Evolutionary conservation across 1,140 invertebrate genomes (phyloP).

Genomic region (Drosophila varians): DNA sequence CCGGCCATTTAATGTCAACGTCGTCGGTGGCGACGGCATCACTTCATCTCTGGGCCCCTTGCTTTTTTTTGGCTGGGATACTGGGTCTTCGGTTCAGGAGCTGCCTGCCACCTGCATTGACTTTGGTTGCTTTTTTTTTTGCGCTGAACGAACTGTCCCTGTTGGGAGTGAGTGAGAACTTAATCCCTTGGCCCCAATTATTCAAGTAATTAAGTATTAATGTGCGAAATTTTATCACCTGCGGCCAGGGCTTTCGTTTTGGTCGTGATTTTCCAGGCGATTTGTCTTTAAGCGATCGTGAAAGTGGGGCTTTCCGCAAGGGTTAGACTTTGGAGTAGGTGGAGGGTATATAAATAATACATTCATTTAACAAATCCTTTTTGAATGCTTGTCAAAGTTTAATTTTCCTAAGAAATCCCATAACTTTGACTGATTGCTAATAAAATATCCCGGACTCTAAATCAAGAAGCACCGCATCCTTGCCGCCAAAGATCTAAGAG

Average conservation of each 20-base stretch:
- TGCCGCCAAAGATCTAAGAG: conserved; percentile 35
- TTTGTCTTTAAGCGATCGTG: conserved; percentile 66
- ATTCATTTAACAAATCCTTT: too few species aligned
- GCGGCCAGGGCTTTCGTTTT: conserved; percentile 25
- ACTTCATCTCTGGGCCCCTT: conserved; percentile 51
- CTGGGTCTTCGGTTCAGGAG: conserved; percentile 16
- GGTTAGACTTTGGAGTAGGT: background rate
- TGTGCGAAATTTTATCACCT: conserved; percentile 81
- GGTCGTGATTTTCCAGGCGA: conserved; percentile 74
- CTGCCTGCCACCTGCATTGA: conserved; percentile 64
- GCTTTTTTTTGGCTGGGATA: conserved; percentile 31
- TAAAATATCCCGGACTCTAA: conserved; percentile 29
- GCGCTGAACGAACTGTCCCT: conserved; percentile 10
- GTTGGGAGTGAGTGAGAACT: conserved; percentile 61
- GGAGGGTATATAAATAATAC: background rate
- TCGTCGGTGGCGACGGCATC: conserved; percentile 79
- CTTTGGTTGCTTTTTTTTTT: conserved; percentile 15
- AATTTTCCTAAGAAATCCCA: background rate
- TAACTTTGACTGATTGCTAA: conserved; percentile 31
- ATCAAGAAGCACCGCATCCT: conserved; percentile 44
- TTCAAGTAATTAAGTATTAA: conserved; percentile 82
- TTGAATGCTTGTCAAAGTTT: too few species aligned
- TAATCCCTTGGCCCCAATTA: conserved; percentile 79
- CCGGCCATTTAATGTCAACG: conserved; percentile 71
- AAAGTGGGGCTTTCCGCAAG: conserved; percentile 55